Evolutionary conservation across 2,797 vertebrate genomes (phyloP), one percentile per base, ranked within the genome.

Genomic region (Acanthurus lineatus): DNA sequence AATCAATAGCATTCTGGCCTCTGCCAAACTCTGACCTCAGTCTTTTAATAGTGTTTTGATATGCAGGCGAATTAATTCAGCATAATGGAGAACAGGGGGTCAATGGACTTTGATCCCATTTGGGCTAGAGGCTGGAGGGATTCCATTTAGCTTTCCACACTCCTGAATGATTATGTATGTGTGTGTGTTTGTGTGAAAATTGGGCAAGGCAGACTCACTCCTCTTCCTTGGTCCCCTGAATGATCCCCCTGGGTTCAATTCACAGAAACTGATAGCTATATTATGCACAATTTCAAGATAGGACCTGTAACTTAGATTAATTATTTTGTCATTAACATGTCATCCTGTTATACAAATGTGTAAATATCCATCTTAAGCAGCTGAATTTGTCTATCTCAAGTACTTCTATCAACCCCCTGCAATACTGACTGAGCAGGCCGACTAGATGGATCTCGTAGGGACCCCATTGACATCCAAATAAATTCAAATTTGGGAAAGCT

Each of bases 51-150:
- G 90, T 92, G 92, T 94, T 95, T 96, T 96, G 95, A 96, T 96
- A 96, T 96, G 96, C 95, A 95, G 94, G 94, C 93, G 96, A 96
- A 96, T 96, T 94, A 96, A 96, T 97, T 96, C 92, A 94, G 91
- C 74, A 90, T 94, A 96, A 95, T 96, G 95, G 96, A 91, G 84
- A 83, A 83, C 89, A 76, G 78, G 86, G 92, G 94, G 95, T 96
- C 95, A 96, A 91, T 95, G 94, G 95, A 91, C 94, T 96, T 96
- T 96, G 95, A 95, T 91, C 94, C 91, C 94, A 93, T 94, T 61
- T 71, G 83, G 92, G 86, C 87, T 82, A 89, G 89, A 92, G 86
- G 88, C 77, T 91, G 81, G 91, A 81, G 90, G 81, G 83, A 84
- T 92, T 93, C 89, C 76, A 90, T 95, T 94, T 94, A 91, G 89